Base-by-base conservation (phyloP, 2,113 vertebrate genomes). In the Odocoileus hemionus region DNA sequence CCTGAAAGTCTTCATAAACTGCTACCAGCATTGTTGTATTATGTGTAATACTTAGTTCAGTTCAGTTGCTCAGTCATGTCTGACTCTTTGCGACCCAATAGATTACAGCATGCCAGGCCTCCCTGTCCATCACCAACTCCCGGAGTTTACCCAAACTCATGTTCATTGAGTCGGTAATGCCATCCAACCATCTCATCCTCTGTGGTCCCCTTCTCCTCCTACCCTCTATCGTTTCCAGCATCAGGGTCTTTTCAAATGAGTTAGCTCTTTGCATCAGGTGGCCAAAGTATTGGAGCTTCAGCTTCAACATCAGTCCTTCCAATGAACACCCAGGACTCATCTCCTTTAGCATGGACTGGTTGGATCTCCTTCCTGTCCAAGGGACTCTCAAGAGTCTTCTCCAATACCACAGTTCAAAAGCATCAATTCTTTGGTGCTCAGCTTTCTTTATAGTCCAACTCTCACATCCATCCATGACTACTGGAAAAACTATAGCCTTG, bases 251-350 rank as follows among this genome's bases (percentile, higher is more conserved):
- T 70, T 70, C 9, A 10, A 36, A 1, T 23, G 4, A 70, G n/a
- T 36, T 5, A 36, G 2, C 19, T 36, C n/a, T 70, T 70, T 1
- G 2, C 64, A 23, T 70, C n/a, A 36, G n/a, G n/a, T 0, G 2
- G 9, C 64, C 64, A 36, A 70, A 70, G 64, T 19, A 21, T 21
- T 36, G 64, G 33, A 70, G n/a, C 23, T 70, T 70, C n/a, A 36
- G 16, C 64, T 70, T 70, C n/a, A 70, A 36, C 19, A 70, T 36
- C n/a, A 19, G n/a, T 70, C n/a, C n/a, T 70, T 36, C 64, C 19
- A 70, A 11, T 36, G 64, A 70, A 70, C n/a, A 36, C 19, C 5
- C 17, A 70, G n/a, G 64, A 36, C 64, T 36, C 33, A 67, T n/a
- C n/a, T 36, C 64, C 64, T 70, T 70, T 36, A 70, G n/a, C 9